phyloP scores from a whole-genome alignment of 2,797 vertebrate species.

The Trachops cirrhosus region DNA sequence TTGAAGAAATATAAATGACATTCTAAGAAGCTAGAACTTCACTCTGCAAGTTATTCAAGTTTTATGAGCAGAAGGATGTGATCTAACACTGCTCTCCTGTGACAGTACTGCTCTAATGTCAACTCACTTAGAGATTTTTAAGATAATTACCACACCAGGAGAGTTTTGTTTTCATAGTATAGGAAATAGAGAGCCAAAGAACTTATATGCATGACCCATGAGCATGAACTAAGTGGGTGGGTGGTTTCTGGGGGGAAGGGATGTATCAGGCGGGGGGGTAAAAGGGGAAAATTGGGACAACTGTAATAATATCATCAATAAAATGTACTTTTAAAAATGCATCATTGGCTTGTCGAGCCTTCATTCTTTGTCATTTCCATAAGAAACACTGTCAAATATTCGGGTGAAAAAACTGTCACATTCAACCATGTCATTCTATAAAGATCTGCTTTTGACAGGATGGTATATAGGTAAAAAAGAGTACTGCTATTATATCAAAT shows the following conservation, averaged over 20 bases:
- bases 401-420: not conserved
- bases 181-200: too few species aligned
- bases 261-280: too few species aligned
- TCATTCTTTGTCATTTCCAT: not conserved
- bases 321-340: not conserved
- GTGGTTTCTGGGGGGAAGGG: too few species aligned
- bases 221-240: too few species aligned
- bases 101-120: not conserved
- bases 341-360: not conserved
- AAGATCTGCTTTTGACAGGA: not conserved
- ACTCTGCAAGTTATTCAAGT: not conserved
- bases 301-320: too few species aligned
- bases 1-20: not conserved
- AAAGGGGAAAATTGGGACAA: too few species aligned
- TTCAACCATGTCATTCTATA: not conserved
- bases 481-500: not conserved
- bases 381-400: slow-evolving; percentile 28
- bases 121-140: not conserved
- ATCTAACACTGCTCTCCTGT: not conserved
- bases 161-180: not conserved
- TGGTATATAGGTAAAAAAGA: not conserved
- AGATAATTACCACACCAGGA: not conserved
- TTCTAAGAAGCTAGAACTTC: not conserved
- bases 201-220: too few species aligned
- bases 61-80: not conserved